Base-by-base conservation (phyloP, 2,113 vertebrate genomes). In the Butorides virescens region DNA sequence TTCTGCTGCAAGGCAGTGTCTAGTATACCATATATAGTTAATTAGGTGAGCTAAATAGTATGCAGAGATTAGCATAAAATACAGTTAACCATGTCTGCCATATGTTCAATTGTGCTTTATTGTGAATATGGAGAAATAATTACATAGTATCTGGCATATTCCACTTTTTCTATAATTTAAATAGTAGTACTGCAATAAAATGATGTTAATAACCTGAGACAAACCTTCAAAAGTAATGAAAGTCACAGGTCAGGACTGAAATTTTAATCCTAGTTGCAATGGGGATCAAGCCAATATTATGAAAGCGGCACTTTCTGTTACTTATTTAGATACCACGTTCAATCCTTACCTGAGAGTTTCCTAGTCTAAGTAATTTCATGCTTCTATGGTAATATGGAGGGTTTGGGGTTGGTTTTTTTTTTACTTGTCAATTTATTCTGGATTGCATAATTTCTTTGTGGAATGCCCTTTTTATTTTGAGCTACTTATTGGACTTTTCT, bases 41-140 rank as follows among this genome's bases (percentile, higher is more conserved):
- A 97, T 94, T 93, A 97, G 77, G 61, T 95, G 77, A 96, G 67
- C 50, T 80, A 97, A 96, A 95, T 15, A 86, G 59, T 95, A 87
- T 65, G 79, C 32, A 82, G 46, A 96, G 58, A 95, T 96, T 98
- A 97, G 63, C 88, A 90, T 95, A 88, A 95, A 91, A 80, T 77
- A 93, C 55, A 92, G 70, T 76, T 97, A 97, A 95, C 72, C 84
- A 72, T 63, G 82, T 86, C 62, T 96, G 56, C 90, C 72, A 92
- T 93, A 95, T 94, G 90, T 65, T 91, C 90, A 90, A 2, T 71
- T 87, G 73, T 88, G 36, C 83, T 95, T 95, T 96, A 90, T 56
- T 92, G 49, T 90, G 74, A 86, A 70, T 90, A 77, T 72, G 55
- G 90, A 96, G 61, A 70, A 88, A 88, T 97, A 79, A 96, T 96